These are phyloP conservation scores for Drosophila triauraria DNA, from an alignment of 1,140 invertebrate genomes.

Conservation along the genomic window DNA sequence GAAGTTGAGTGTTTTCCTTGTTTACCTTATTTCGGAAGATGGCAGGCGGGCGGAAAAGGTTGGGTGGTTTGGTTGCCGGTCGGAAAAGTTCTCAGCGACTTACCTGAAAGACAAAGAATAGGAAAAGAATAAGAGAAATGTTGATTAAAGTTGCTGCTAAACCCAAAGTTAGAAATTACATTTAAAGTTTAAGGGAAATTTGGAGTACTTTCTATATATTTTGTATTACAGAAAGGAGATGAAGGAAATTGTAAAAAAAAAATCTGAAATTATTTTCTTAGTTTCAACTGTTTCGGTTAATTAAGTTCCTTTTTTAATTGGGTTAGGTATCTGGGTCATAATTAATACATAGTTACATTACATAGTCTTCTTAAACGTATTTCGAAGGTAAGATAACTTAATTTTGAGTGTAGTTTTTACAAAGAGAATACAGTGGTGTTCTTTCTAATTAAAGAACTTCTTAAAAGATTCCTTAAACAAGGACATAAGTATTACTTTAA, in stretches of 20 bases:
- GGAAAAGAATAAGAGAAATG: conserved; percentile 37
- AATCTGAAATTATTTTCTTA: background rate
- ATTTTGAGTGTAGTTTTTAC: background rate
- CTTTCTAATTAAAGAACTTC: background rate
- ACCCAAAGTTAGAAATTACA: conserved; percentile 62
- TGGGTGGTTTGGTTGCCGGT: conserved; percentile 1
- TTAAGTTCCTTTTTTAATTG: background rate
- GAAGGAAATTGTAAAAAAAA: background rate
- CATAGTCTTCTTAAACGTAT: too few species aligned
- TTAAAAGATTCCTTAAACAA: conserved; percentile 13
- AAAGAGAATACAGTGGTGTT: background rate
- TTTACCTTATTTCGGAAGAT: conserved; percentile 50
- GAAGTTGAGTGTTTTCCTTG: conserved; percentile 52
- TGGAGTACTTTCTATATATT: conserved; percentile 9
- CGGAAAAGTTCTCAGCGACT: conserved; percentile 58
- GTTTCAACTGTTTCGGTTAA: conserved; percentile 1
- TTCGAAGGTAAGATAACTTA: too few species aligned
- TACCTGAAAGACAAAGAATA: conserved; percentile 64
- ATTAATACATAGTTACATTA: background rate
- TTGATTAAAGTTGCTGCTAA: conserved; percentile 50
- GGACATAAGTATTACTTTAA: conserved; percentile 46
- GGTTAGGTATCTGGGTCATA: background rate
- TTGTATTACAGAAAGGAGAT: background rate
- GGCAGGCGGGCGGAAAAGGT: conserved; percentile 21
- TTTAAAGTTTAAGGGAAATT: conserved; percentile 61